A percentile compares a stretch with the other conserved stretches of the same genome.
phyloP scores from a whole-genome alignment of 2,113 vertebrate genomes.

The Trinectes maculatus region DNA sequence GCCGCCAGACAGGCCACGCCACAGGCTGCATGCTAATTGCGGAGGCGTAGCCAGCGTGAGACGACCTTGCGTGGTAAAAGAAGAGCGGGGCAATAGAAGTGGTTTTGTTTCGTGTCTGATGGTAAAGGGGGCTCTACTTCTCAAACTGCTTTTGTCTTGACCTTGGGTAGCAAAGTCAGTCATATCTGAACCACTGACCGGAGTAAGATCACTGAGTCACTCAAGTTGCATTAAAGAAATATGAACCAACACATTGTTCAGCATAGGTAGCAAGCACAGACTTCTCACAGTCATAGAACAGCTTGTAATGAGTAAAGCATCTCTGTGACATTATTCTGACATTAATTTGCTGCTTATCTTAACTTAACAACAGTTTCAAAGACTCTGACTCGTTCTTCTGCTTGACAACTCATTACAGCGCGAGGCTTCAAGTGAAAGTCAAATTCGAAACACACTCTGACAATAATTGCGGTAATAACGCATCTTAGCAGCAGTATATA shows the following conservation, averaged over 20 bases:
- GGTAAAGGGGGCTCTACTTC: slow-evolving; percentile 45
- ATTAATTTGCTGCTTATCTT: slow-evolving; percentile 66
- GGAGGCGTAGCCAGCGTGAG: slow-evolving; percentile 67
- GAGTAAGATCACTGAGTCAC: slow-evolving; percentile 28
- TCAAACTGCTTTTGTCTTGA: slow-evolving; percentile 44
- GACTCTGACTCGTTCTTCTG: slow-evolving; percentile 19
- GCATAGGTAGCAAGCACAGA: slow-evolving; percentile 23
- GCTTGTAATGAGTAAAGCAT: slow-evolving; percentile 49
- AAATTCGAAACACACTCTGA: slow-evolving; percentile 32
- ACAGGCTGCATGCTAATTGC: slow-evolving; percentile 80
- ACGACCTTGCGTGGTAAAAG: slow-evolving; percentile 69
- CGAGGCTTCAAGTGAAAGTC: slow-evolving; percentile 43
- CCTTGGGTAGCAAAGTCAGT: slow-evolving; percentile 67
- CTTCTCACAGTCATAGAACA: slow-evolving; percentile 28
- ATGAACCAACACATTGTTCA: slow-evolving; percentile 24
- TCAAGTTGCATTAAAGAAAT: slow-evolving; percentile 46
- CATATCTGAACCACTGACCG: slow-evolving; percentile 54
- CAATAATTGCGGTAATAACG: slow-evolving; percentile 46
- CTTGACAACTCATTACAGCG: slow-evolving; percentile 62
- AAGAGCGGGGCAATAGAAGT: slow-evolving; percentile 51
- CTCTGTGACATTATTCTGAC: slow-evolving; percentile 53
- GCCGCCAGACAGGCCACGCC: slow-evolving; percentile 73
- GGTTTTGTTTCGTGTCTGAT: slow-evolving; percentile 61
- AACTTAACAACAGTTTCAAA: slow-evolving; percentile 46
- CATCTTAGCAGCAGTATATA: slow-evolving; percentile 32